A percentile compares a stretch with the other conserved stretches of the same genome.
Evolutionary conservation across 2,888 invertebrate genomes (phyloP).

Genomic region (Saturnia pavonia): DNA sequence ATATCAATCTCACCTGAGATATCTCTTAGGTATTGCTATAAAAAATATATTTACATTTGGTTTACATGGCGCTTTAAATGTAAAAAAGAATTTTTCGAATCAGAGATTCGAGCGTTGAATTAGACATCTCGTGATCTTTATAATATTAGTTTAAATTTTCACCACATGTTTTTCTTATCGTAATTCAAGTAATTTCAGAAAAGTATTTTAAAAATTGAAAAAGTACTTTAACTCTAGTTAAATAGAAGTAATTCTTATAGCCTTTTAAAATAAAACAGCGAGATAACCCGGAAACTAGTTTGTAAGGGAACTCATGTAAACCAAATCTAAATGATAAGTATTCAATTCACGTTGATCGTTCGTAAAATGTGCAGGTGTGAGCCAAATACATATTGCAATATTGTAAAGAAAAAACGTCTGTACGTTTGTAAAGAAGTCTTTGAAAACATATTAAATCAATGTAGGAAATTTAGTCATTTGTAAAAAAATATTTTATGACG

Average conservation of each 20-base stretch:
- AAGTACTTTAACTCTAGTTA: too few species aligned
- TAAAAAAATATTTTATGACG: too few species aligned
- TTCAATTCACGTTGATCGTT: constrained; percentile 3
- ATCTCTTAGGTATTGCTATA: constrained; percentile 10
- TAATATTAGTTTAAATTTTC: too few species aligned
- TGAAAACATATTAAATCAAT: neutral
- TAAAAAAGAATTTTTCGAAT: too few species aligned
- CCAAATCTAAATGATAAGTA: neutral
- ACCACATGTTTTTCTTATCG: too few species aligned
- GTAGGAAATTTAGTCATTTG: too few species aligned
- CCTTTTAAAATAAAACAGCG: neutral
- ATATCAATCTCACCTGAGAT: constrained; percentile 11
- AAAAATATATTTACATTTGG: neutral
- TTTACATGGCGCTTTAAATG: constrained; percentile 2
- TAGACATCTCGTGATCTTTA: too few species aligned
- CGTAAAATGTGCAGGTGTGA: constrained; percentile 14
- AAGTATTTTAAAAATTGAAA: too few species aligned
- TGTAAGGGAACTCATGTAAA: neutral
- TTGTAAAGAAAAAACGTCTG: neutral
- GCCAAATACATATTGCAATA: constrained; percentile 1
- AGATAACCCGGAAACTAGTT: neutral
- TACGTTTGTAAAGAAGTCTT: neutral
- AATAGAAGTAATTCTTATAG: neutral
- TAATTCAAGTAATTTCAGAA: too few species aligned
- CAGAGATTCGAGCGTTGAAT: too few species aligned